A percentile compares a stretch with the other conserved stretches of the same genome.
phyloP scores from a whole-genome alignment of 2,797 vertebrate species.

The Loriculus beryllinus region DNA sequence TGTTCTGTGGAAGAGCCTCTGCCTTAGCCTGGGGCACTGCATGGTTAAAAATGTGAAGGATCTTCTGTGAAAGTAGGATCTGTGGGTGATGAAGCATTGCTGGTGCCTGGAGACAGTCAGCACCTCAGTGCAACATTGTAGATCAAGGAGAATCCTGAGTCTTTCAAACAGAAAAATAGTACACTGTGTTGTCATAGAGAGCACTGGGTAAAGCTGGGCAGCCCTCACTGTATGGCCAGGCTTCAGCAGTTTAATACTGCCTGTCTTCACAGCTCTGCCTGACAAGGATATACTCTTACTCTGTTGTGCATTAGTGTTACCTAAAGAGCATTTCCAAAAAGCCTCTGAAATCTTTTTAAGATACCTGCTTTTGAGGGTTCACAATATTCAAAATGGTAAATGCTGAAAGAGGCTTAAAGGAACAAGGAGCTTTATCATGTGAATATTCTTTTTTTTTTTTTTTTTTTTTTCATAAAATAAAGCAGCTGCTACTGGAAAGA shows the following conservation, averaged over 20 bases:
- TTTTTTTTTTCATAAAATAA: not conserved
- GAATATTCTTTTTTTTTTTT: not conserved
- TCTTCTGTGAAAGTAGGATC: not conserved
- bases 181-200: not conserved
- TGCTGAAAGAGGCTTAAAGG: not conserved
- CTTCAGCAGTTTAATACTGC: not conserved
- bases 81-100: not conserved
- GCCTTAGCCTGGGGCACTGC: not conserved
- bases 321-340: not conserved
- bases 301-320: not conserved
- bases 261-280: not conserved
- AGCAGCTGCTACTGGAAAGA: not conserved
- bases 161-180: not conserved
- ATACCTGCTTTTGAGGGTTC: not conserved
- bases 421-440: not conserved
- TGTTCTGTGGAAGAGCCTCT: not conserved
- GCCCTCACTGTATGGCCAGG: not conserved
- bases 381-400: not conserved
- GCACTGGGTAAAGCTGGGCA: not conserved
- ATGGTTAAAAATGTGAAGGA: not conserved
- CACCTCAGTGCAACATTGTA: not conserved
- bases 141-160: not conserved
- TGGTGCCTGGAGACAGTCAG: not conserved
- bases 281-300: not conserved
- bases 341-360: not conserved